Evolutionary conservation across 2,888 invertebrate species (phyloP), one percentile per base, ranked within the genome.

Genomic region (Tetanocera ferruginea): DNA sequence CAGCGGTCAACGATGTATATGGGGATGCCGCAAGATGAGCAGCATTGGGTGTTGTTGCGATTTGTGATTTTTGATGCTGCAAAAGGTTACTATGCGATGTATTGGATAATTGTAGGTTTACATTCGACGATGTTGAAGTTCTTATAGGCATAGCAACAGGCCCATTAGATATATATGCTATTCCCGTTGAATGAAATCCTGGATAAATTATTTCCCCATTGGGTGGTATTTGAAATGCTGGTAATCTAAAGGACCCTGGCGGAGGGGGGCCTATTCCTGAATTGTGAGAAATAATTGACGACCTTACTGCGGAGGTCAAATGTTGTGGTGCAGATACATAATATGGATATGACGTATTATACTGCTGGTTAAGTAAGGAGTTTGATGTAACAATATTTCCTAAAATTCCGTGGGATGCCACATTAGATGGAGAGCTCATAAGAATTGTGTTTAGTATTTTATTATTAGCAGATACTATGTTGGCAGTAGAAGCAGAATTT

Each of bases 151-250:
- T 80, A 2, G 51, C 52, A 31, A 52, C 31, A 9, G 82, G 81
- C 84, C 81, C 81, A 62, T 83, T 81, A 28, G 85, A 83, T 76
- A 88, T 78, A 80, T 85, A 88, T 49, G 88, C 79, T 76, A 88
- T 81, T 37, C 83, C 82, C 62, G 84, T 83, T 60, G 85, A 81
- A 78, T 86, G 87, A 82, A 87, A 88, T 67, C 84, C 81, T 43
- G 93, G 93, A 82, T 92, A 93, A 9, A 92, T 87, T 80, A 92
- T 87, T 78, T 92, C 92, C 78, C 91, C 92, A 82, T 92, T 92
- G 80, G 91, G 91, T 80, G 91, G 91, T 83, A 88, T 87, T 84
- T 87, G 89, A 87, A 88, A 90, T 83, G 86, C 90, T 72, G 87
- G 90, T 83, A 88, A 80, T 67, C 88, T 87, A 83, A 86, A 89